phyloP scores from a whole-genome alignment of 2,888 invertebrate species.

The Brachynemurus nebulosus region DNA sequence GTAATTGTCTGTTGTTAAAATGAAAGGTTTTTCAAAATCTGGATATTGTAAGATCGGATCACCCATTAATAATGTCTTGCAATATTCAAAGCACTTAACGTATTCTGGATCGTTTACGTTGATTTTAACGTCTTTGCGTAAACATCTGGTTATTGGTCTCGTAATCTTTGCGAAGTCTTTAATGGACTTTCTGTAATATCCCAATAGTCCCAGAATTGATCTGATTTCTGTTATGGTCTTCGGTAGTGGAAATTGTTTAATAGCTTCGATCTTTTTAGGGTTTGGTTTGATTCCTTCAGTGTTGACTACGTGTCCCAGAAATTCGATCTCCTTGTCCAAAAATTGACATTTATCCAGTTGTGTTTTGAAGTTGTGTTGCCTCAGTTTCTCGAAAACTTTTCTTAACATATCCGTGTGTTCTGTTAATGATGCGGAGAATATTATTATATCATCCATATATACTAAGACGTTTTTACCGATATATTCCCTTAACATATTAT shows the following conservation, averaged over 20 bases:
- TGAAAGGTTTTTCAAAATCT: conserved; percentile 1
- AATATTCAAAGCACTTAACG: not conserved
- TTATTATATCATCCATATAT: conserved; percentile 22
- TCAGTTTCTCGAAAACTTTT: conserved; percentile 21
- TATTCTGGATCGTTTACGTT: not conserved
- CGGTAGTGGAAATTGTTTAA: conserved; percentile 21
- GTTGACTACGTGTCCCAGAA: conserved; percentile 27
- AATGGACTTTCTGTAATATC: conserved; percentile 25
- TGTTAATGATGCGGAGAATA: conserved; percentile 18
- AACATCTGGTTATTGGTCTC: not conserved
- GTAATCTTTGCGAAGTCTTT: conserved; percentile 14
- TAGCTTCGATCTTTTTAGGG: conserved; percentile 22
- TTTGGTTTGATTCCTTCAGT: conserved; percentile 26
- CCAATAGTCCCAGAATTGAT: conserved; percentile 20
- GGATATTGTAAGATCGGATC: conserved; percentile 5
- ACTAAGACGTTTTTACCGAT: conserved; percentile 15
- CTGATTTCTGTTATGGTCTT: conserved; percentile 23
- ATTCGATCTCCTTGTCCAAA: conserved; percentile 24
- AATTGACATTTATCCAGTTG: conserved; percentile 25
- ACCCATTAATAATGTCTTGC: not conserved
- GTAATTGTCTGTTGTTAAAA: conserved; percentile 4
- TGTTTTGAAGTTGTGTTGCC: conserved; percentile 17
- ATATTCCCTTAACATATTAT: conserved; percentile 5
- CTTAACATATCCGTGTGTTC: conserved; percentile 22
- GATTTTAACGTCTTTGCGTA: conserved; percentile 1